Percentiles rank a stretch among this genome's conserved stretches.
Conservation (phyloP, 2,888 invertebrate genomes). For the Chrysotoxum bicinctum region DNA sequence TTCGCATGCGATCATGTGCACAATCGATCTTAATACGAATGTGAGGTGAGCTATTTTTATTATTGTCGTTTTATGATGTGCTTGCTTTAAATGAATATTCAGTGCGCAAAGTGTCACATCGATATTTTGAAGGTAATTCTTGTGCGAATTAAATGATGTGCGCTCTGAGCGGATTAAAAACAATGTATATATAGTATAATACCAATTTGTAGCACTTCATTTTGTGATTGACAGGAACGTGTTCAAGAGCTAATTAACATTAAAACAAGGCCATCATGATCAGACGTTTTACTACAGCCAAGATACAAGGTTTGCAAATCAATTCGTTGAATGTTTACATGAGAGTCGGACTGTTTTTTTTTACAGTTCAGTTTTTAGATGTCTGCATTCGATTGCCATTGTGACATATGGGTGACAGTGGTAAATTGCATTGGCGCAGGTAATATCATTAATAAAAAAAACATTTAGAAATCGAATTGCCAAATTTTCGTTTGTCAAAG, state of each 20-base stretch:
- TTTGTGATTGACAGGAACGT: slow-evolving; percentile 35
- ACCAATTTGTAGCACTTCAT: background rate
- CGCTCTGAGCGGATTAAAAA: slow-evolving; percentile 23
- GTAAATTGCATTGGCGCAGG: background rate
- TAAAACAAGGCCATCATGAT: slow-evolving; percentile 55
- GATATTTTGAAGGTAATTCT: slow-evolving; percentile 60
- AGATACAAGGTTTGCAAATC: slow-evolving; percentile 52
- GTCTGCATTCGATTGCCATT: slow-evolving; percentile 13
- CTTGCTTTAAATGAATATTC: slow-evolving; percentile 61
- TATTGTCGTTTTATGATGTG: slow-evolving; percentile 59
- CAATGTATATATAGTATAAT: background rate
- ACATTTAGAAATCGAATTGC: background rate
- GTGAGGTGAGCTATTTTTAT: slow-evolving; percentile 40
- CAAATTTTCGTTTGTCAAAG: background rate
- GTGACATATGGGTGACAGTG: slow-evolving; percentile 10
- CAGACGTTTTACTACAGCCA: slow-evolving; percentile 25
- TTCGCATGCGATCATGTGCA: slow-evolving; percentile 37
- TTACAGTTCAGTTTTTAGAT: background rate
- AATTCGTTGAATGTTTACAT: slow-evolving; percentile 13
- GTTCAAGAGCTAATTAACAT: slow-evolving; percentile 31
- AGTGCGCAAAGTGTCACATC: slow-evolving; percentile 56
- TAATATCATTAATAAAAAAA: background rate
- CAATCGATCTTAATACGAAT: slow-evolving; percentile 58
- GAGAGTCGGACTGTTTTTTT: background rate
- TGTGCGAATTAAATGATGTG: slow-evolving; percentile 42